These are phyloP conservation scores for Alethe diademata DNA, from an alignment of 2,113 vertebrate species.

Conservation along the genomic window DNA sequence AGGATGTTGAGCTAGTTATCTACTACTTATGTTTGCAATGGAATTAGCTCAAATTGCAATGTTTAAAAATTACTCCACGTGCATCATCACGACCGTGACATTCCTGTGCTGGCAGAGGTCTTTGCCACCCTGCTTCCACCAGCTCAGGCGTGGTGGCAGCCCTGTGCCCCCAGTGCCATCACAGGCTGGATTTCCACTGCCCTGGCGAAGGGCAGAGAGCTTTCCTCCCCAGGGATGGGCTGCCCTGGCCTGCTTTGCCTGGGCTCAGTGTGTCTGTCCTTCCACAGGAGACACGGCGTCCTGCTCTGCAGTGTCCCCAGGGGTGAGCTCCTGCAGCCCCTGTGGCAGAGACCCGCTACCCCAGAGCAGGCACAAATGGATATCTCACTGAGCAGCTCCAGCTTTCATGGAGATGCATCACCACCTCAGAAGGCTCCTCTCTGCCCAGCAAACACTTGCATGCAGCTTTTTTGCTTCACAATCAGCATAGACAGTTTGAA, in stretches of 20 bases:
- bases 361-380: background rate
- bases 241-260: background rate
- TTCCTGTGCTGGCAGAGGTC: background rate
- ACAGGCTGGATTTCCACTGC: background rate
- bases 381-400: background rate
- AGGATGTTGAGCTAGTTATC: background rate
- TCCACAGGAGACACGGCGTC: background rate
- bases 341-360: background rate
- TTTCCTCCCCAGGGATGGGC: background rate
- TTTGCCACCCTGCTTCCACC: background rate
- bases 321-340: background rate
- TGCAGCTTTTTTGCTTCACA: rapidly evolving
- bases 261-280: background rate
- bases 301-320: background rate
- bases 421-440: background rate
- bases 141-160: background rate
- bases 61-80: background rate
- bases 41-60: background rate
- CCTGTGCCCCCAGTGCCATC: rapidly evolving
- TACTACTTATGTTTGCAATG: background rate
- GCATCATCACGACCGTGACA: background rate
- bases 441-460: background rate
- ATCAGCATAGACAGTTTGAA: background rate
- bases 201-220: background rate
- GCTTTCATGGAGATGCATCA: rapidly evolving